Base-by-base conservation (phyloP, 2,797 vertebrate species). In the Neostethus bicornis region DNA sequence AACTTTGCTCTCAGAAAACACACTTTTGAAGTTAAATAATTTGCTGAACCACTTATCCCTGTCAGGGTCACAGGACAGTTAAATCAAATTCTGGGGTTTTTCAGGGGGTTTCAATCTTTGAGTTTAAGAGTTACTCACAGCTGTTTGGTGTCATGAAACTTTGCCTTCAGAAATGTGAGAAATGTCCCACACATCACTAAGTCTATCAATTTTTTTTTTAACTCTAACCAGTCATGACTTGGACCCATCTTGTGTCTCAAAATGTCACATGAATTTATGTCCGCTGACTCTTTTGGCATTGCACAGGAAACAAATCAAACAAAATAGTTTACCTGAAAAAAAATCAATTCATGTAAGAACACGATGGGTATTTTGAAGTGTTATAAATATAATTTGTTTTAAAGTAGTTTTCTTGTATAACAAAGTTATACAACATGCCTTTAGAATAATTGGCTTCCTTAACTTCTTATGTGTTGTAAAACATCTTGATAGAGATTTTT, bases 181-280 rank as follows among this genome's bases (percentile, higher is more conserved):
- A 81, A 86, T 64, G 67, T 80, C 79, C 80, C 68, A 73, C 81
- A 81, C 79, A 77, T 86, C 73, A 70, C 46, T 73, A 50, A 54
- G 73, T 78, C n/a, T n/a, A n/a, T 87, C 84, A 88, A 78, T 89
- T 86, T 90, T 26, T 70, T 71, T 42, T 72, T 62, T 67, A 73
- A 24, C 67, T 46, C 73, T 80, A 83, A 83, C 70, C 73, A 69
- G 71, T 66, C 64, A 51, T 38, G 63, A 83, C 77, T 80, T 64
- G 29, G 51, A 75, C 66, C 51, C 25, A 4, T 68, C 62, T 67
- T 66, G 75, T 56, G 61, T 61, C 64, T 61, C 67, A 83, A 83
- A n/a, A 85, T 86, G 88, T 79, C 85, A 85, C 77, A 76, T 75
- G 62, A 76, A 62, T 78, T 86, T 62, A 58, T 57, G 69, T 86